Evolutionary conservation across 2,888 invertebrate species (phyloP), one percentile per base, ranked within the genome.

Genomic region (Zygothrica quintamaculata): DNA sequence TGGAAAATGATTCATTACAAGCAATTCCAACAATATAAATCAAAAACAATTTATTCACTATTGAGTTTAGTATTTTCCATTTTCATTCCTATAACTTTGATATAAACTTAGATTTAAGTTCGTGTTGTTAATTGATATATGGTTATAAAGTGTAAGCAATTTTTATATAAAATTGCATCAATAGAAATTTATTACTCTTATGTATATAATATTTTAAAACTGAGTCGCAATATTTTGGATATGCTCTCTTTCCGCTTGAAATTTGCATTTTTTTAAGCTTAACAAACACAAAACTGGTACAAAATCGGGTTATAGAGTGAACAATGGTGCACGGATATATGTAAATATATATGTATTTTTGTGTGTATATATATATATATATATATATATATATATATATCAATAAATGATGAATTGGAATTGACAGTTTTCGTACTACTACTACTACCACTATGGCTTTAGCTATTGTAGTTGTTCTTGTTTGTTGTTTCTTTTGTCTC

Each of bases 261-360:
- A 48, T 31, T 55, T 68, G 42, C 69, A 56, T n/a, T 47, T 55
- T 18, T 25, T 13, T 37, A 40, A 61, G 84, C 62, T 69, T 66
- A 77, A 53, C 81, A 57, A n/a, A n/a, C 61, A 7, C 74, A 80
- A 77, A 77, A 84, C 77, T 69, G 77, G 47, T 59, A 43, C 25
- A 50, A 40, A 65, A 37, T 65, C 26, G 11, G 18, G 5, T n/a
- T 15, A 12, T 25, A 31, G 18, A 44, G 39, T 44, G 51, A 25
- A 55, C 46, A 26, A 34, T 42, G 46, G 31, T 51, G 16, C 33
- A n/a, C n/a, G n/a, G n/a, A n/a, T n/a, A n/a, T n/a, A n/a, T n/a
- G n/a, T 33, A 34, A 37, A 50, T 36, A 51, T 26, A 33, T 11
- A 34, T 25, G 9, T 4, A 58, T 68, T 48, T 52, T 55, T 51